These are phyloP conservation scores for Myzus persicae DNA, from an alignment of 1,140 invertebrate genomes.

Conservation along the genomic window DNA sequence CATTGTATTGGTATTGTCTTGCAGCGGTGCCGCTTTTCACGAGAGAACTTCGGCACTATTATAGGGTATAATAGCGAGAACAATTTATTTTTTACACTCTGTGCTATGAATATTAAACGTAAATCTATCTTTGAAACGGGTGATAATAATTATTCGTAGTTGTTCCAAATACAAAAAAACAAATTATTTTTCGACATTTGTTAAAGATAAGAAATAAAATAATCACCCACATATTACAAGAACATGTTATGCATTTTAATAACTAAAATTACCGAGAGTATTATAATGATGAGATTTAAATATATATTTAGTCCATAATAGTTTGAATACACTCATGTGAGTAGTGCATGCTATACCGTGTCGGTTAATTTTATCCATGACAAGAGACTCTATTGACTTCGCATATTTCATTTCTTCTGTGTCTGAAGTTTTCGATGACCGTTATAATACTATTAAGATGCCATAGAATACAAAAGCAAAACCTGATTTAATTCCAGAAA, in stretches of 20 bases:
- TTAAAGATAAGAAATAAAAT: not conserved
- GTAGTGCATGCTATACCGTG: not conserved
- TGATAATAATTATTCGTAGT: not conserved
- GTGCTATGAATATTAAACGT: not conserved
- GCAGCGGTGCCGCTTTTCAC: not conserved
- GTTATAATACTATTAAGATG: not conserved
- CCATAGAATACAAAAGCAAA: not conserved
- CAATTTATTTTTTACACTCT: not conserved
- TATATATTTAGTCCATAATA: not conserved
- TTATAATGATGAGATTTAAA: not conserved
- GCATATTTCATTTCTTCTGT: not conserved
- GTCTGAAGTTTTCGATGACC: not conserved
- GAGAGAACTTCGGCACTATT: not conserved
- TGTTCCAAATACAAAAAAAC: not conserved
- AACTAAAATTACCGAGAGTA: not conserved
- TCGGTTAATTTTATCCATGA: not conserved
- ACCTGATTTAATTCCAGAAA: not conserved
- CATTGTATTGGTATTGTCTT: not conserved
- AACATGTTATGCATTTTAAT: not conserved
- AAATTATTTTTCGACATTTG: not conserved
- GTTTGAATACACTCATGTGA: not conserved
- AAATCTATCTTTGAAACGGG: no score
- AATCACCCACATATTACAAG: not conserved
- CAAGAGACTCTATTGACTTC: not conserved
- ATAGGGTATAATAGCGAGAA: no score